Evolutionary conservation across 2,888 invertebrate genomes (phyloP).

Genomic region (Rutpela maculata): DNA sequence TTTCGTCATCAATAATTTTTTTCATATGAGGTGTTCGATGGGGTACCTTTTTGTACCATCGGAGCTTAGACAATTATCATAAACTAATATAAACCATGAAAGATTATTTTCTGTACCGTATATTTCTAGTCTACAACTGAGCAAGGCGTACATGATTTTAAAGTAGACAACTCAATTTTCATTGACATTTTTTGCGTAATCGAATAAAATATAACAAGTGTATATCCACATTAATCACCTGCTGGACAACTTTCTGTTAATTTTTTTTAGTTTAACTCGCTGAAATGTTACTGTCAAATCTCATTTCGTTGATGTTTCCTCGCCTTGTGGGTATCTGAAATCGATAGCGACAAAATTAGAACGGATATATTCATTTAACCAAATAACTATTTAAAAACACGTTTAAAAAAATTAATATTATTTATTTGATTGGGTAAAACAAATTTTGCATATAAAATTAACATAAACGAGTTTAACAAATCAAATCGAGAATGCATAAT

Average conservation of each 20-base stretch:
- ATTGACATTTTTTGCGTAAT: not conserved
- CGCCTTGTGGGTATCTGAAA: not conserved
- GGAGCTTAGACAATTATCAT: too few relatives aligned
- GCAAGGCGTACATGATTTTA: too few relatives aligned
- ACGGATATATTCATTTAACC: not conserved
- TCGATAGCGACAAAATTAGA: not conserved
- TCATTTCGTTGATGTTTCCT: not conserved
- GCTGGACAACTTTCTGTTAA: not conserved
- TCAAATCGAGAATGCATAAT: slow-evolving; percentile 16
- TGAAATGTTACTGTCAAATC: slow-evolving; percentile 7
- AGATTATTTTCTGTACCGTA: too few relatives aligned
- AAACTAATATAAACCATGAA: too few relatives aligned
- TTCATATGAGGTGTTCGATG: too few relatives aligned
- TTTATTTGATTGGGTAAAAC: slow-evolving; percentile 4
- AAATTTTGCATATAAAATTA: slow-evolving; percentile 2
- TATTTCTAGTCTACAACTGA: too few relatives aligned
- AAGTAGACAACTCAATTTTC: not conserved
- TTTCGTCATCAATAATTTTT: too few relatives aligned
- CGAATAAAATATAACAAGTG: not conserved
- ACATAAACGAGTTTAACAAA: slow-evolving; percentile 20
- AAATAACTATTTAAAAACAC: slow-evolving; percentile 3
- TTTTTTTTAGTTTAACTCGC: not conserved
- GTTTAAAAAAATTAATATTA: not conserved
- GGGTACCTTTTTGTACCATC: too few relatives aligned
- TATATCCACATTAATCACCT: not conserved